A percentile compares a stretch with the other conserved stretches of the same genome.
Conservation (phyloP, 2,888 invertebrate genomes). For the Timandra comae region DNA sequence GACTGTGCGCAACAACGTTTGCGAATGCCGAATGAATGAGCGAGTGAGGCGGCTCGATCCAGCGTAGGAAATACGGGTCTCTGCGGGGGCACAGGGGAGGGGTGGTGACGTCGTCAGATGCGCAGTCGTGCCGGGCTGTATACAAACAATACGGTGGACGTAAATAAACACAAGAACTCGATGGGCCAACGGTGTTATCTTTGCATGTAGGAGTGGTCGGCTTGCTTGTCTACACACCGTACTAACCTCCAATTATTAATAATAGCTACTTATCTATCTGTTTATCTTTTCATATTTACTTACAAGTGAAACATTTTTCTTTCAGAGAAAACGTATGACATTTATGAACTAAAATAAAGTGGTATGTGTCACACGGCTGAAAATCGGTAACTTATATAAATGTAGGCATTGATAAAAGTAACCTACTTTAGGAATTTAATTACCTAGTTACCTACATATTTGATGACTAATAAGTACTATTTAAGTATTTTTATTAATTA, state of each 20-base stretch:
- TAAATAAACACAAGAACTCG: constrained; percentile 72
- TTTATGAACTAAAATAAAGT: too few species aligned
- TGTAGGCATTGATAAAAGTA: too few species aligned
- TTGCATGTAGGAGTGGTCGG: constrained; percentile 54
- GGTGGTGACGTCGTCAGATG: constrained; percentile 68
- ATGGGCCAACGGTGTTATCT: constrained; percentile 60
- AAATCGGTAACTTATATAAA: too few species aligned
- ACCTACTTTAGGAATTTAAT: too few species aligned
- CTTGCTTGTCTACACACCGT: neutral
- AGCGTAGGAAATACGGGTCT: constrained; percentile 61
- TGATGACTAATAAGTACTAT: too few species aligned
- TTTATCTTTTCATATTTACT: too few species aligned
- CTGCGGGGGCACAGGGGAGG: constrained; percentile 50
- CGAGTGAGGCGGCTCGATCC: constrained; percentile 63
- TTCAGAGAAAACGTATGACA: too few species aligned
- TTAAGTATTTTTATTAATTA: too few species aligned
- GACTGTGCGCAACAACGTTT: constrained; percentile 61
- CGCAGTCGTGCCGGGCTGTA: constrained; percentile 76
- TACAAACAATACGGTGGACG: constrained; percentile 77
- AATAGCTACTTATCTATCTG: constrained; percentile 3
- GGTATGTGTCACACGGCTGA: too few species aligned
- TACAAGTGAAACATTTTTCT: too few species aligned
- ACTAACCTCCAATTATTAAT: constrained; percentile 3
- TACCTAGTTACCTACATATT: too few species aligned
- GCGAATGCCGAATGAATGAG: constrained; percentile 74